These are phyloP conservation scores for Petrophora chlorosata DNA, from an alignment of 2,888 invertebrate species.

Conservation along the genomic window DNA sequence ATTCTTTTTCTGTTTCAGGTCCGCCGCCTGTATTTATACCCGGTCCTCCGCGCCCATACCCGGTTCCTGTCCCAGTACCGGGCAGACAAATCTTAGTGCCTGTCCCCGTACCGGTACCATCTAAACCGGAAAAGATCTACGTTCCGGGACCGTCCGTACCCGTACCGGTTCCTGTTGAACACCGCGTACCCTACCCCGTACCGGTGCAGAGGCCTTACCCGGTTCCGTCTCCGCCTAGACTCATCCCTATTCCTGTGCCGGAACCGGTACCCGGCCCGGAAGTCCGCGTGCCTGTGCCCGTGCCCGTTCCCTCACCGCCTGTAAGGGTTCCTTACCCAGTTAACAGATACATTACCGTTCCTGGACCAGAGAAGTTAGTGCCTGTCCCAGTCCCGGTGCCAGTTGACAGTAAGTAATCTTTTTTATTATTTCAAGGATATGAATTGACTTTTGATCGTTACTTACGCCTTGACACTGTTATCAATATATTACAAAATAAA, in stretches of 20 bases:
- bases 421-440: neutral
- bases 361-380: slow-evolving; percentile 54
- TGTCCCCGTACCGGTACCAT: slow-evolving; percentile 57
- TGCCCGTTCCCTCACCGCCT: slow-evolving; percentile 57
- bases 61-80: slow-evolving; percentile 66
- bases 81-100: slow-evolving; percentile 54
- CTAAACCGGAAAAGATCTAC: slow-evolving; percentile 52
- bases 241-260: slow-evolving; percentile 44
- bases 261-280: slow-evolving; percentile 45
- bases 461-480: no score
- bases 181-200: slow-evolving; percentile 49
- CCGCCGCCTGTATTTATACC: slow-evolving; percentile 63
- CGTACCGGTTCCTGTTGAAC: slow-evolving; percentile 54
- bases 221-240: slow-evolving; percentile 51
- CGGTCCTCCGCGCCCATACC: slow-evolving; percentile 67
- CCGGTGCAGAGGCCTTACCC: slow-evolving; percentile 53
- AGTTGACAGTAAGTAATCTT: slow-evolving; percentile 13
- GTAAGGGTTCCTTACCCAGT: slow-evolving; percentile 55
- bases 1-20: slow-evolving; percentile 45
- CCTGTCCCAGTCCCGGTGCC: slow-evolving; percentile 55
- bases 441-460: no score
- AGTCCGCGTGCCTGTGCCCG: slow-evolving; percentile 48
- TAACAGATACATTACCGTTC: slow-evolving; percentile 55
- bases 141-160: slow-evolving; percentile 50
- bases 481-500: no score